Conservation (phyloP, 64 coral and sea anemone species). For the Montipora foliosa region DNA sequence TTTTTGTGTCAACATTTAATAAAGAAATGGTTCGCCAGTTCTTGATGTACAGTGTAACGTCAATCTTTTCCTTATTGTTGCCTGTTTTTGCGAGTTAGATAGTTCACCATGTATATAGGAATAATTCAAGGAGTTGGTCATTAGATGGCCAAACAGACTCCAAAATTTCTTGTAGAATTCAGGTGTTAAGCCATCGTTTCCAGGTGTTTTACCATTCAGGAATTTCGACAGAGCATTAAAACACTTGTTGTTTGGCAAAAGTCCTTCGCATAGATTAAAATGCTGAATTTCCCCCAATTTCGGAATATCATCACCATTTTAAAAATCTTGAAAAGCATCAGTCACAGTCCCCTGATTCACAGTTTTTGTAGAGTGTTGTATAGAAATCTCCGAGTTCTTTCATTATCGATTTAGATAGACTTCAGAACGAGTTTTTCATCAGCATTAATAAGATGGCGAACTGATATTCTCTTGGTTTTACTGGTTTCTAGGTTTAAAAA, state of each 20-base stretch:
- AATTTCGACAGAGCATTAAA: slow-evolving; percentile 16
- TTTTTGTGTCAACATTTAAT: slow-evolving; percentile 26
- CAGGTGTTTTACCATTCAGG: slow-evolving; percentile 12
- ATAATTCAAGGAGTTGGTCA: slow-evolving; percentile 25
- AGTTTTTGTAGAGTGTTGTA: background rate
- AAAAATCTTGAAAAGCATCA: background rate
- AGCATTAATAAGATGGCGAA: background rate
- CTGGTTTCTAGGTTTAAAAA: too few relatives aligned
- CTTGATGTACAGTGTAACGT: background rate
- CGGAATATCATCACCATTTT: slow-evolving; percentile 11
- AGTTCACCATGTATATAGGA: slow-evolving; percentile 13
- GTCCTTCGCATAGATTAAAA: slow-evolving; percentile 1
- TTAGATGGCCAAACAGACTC: background rate
- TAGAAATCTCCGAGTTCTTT: background rate
- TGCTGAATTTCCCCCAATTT: background rate
- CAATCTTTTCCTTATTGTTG: background rate
- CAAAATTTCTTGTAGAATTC: slow-evolving; percentile 52
- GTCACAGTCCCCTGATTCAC: background rate
- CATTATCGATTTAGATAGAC: background rate
- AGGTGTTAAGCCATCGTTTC: slow-evolving; percentile 29
- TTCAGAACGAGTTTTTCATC: background rate
- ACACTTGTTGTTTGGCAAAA: slow-evolving; percentile 8
- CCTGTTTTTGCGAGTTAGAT: slow-evolving; percentile 32
- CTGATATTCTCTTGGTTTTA: too few relatives aligned
- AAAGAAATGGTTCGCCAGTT: slow-evolving; percentile 29